Evolutionary conservation across 1,140 invertebrate species (phyloP).

Genomic region (Macrobrachium rosenbergii): DNA sequence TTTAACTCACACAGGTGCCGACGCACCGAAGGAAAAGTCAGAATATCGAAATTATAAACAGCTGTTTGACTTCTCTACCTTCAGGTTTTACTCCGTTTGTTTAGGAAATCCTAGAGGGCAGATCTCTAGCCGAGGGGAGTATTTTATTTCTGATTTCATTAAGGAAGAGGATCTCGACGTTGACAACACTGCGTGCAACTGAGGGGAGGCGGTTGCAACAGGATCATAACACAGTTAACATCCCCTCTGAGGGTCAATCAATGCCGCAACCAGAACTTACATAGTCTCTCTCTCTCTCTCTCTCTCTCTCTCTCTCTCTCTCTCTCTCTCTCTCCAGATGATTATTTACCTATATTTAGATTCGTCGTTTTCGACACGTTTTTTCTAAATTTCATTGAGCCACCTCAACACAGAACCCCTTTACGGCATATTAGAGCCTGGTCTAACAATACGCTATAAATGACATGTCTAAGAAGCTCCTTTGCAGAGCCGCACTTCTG

Average conservation of each 20-base stretch:
- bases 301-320: background rate
- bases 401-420: too few relatives aligned
- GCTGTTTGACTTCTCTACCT: background rate
- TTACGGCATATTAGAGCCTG: too few relatives aligned
- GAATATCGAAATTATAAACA: background rate
- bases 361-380: too few relatives aligned
- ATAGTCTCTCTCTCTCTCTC: constrained; percentile 1
- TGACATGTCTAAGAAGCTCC: too few relatives aligned
- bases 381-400: too few relatives aligned
- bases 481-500: too few relatives aligned
- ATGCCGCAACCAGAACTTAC: background rate
- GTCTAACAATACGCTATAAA: too few relatives aligned
- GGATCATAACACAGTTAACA: constrained; percentile 19
- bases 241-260: constrained; percentile 49
- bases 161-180: background rate
- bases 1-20: constrained; percentile 2
- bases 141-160: too few relatives aligned
- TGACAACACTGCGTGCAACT: constrained; percentile 53
- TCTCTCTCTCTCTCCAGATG: background rate
- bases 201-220: constrained; percentile 43
- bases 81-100: background rate
- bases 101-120: too few relatives aligned
- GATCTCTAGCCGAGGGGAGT: too few relatives aligned
- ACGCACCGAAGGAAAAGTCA: background rate
- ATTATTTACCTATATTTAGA: too few relatives aligned